A percentile compares a stretch with the other conserved stretches of the same genome.
Evolutionary conservation across 2,888 invertebrate genomes (phyloP).

Genomic region (Latrodectus elegans): DNA sequence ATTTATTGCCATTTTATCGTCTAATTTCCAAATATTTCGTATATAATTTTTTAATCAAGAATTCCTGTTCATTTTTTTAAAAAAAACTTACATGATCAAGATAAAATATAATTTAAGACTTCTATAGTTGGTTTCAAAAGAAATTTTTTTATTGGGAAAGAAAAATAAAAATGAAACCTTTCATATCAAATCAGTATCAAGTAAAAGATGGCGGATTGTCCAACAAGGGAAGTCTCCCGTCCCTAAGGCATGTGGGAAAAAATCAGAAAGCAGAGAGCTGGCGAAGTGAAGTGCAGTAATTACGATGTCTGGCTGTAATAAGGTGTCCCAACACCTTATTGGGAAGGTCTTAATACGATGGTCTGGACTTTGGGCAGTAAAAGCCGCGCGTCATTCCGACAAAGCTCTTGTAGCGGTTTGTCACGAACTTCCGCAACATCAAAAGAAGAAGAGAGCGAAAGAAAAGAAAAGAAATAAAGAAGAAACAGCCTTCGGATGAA

Average conservation of each 20-base stretch:
- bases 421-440: conserved; percentile 59
- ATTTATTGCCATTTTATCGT: too few species aligned
- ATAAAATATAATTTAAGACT: too few species aligned
- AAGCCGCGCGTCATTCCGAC: conserved; percentile 53
- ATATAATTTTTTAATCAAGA: too few species aligned
- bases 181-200: not conserved
- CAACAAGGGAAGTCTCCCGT: not conserved
- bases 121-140: too few species aligned
- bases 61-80: too few species aligned
- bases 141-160: too few species aligned
- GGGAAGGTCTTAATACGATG: conserved; percentile 67
- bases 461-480: conserved; percentile 16
- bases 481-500: conserved; percentile 39
- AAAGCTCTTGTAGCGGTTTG: conserved; percentile 66
- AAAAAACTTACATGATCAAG: too few species aligned
- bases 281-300: conserved; percentile 52
- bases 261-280: conserved; percentile 38
- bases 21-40: too few species aligned
- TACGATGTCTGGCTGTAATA: conserved; percentile 64
- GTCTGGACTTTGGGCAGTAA: conserved; percentile 56
- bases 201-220: not conserved
- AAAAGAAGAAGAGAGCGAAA: conserved; percentile 8
- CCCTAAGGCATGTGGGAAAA: conserved; percentile 49
- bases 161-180: too few species aligned
- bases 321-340: conserved; percentile 66